Evolutionary conservation across 2,797 vertebrate genomes (phyloP).

Genomic region (Onychomys arenicola): DNA sequence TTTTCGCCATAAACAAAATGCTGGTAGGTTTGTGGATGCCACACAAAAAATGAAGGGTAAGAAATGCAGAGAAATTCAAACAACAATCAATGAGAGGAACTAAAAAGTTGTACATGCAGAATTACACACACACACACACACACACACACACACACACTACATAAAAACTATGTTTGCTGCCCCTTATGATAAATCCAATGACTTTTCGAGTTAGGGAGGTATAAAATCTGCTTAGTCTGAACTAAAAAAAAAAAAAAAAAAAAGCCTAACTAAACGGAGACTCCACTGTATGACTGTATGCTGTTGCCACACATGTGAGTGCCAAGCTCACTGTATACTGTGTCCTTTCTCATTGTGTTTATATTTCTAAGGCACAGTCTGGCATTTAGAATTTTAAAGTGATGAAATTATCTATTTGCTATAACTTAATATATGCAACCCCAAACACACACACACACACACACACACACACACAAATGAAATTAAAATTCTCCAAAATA

Average conservation of each 20-base stretch:
- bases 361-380: not conserved
- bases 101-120: not conserved
- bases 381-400: conserved; percentile 3
- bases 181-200: not conserved
- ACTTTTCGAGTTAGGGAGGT: not conserved
- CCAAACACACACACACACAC: not conserved
- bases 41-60: not conserved
- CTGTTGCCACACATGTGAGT: not conserved
- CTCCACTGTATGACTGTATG: not conserved
- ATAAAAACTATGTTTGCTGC: not conserved
- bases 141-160: not conserved
- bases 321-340: not conserved
- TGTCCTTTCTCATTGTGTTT: not conserved
- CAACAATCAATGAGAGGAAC: not conserved
- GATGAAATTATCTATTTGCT: not conserved
- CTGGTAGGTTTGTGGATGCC: not conserved
- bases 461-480: not conserved
- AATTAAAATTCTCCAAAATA: not conserved
- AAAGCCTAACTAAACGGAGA: conserved; percentile 1
- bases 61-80: not conserved
- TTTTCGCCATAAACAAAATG: conserved; percentile 5
- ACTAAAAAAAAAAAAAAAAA: conserved; percentile 31
- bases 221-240: conserved; percentile 10
- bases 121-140: not conserved
- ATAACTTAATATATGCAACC: not conserved